phyloP scores from a whole-genome alignment of 37 sponge, comb jelly and placozoan species.

The Crambe crambe region DNA sequence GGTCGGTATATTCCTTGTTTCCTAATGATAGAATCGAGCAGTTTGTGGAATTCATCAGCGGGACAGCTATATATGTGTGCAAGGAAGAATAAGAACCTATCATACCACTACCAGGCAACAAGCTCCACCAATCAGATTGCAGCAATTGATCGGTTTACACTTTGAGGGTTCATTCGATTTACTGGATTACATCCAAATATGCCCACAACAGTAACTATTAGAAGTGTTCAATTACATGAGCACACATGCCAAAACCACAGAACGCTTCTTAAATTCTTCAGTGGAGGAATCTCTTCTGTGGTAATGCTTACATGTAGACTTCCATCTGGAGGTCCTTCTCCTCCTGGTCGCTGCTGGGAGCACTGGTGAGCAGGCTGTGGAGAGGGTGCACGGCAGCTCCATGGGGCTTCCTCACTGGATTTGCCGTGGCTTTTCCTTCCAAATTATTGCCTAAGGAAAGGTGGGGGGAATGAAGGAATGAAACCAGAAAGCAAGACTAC shows the following conservation, averaged over 20 bases:
- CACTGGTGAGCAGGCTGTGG: constrained; percentile 20
- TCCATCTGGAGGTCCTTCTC: constrained; percentile 68
- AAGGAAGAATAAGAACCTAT: no score
- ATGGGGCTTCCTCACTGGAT: constrained; percentile 49
- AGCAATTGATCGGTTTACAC: no score
- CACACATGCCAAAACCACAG: no score
- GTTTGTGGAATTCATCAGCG: constrained; percentile 36
- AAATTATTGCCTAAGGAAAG: constrained; percentile 45
- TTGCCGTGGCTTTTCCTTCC: constrained; percentile 47
- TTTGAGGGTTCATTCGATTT: no score
- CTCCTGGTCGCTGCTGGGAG: constrained; percentile 28
- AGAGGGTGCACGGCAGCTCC: constrained; percentile 69
- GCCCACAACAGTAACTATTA: no score
- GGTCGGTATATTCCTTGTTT: constrained; percentile 38
- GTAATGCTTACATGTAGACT: constrained; percentile 56
- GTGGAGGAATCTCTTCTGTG: no score
- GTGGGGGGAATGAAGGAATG: not conserved
- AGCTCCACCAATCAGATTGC: no score
- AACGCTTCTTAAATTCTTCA: no score
- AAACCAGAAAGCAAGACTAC: not conserved
- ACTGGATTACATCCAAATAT: no score
- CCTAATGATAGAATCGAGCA: constrained; percentile 56
- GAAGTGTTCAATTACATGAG: no score
- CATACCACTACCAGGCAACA: no score
- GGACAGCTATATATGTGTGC: constrained; percentile 5